Base-by-base conservation (phyloP, 2,797 vertebrate genomes). In the Setipinna tenuifilis region DNA sequence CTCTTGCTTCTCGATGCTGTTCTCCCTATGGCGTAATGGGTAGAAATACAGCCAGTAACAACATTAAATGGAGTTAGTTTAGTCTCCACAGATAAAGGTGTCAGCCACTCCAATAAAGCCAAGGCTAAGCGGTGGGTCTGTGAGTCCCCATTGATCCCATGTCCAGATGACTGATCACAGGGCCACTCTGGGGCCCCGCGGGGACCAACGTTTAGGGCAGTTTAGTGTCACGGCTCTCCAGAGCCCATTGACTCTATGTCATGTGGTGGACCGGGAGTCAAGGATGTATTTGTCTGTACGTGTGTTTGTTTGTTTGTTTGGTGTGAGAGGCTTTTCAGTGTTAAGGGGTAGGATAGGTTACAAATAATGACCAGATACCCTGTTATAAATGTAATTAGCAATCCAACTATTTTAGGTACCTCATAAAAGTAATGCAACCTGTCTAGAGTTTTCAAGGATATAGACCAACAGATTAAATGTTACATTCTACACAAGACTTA, bases 151-250 rank as follows among this genome's bases (percentile, higher is more conserved):
- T 75, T 35, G 68, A 75, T 75, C 68, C 68, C 6, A 28, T 75
- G 68, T 75, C 68, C 68, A 75, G 68, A 75, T 75, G 68, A 75
- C 68, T 75, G 68, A 75, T 75, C 68, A 35, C 68, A 75, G 68
- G 68, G 68, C 31, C 28, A 6, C 28, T 28, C 28, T 14, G 6
- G 31, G 28, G 12, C 68, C 65, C 28, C 68, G 12, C 31, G 7
- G 68, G 28, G 68, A 75, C 68, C 17, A 16, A 16, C 68, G 68
- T 75, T 75, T 75, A 75, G 31, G 68, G 16, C 68, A 35, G 68
- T 75, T 75, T 75, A 75, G 68, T 75, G 68, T 75, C 68, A 31
- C 16, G 28, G 28, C 68, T 19, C 28, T 31, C 68, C 68, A 35
- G 16, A 35, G 28, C 68, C 68, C 6, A 14, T 71, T 35, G 25